Evolutionary conservation across 2,113 vertebrate genomes (phyloP), one percentile per base, ranked within the genome.

Genomic region (Pseudonaja textilis): DNA sequence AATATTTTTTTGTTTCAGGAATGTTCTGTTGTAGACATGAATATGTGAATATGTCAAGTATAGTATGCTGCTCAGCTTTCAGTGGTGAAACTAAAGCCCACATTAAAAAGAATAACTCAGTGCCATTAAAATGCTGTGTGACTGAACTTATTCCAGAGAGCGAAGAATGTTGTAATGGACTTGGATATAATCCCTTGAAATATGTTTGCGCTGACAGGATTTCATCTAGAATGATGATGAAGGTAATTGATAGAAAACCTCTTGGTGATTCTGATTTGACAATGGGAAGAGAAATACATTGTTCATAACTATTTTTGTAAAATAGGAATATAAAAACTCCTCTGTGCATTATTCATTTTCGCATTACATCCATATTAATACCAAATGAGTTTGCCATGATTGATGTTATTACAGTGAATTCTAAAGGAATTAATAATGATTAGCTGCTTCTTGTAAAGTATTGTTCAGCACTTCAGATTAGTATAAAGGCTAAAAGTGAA

Each of bases 21-120:
- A 98, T 99, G 97, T 90, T 97, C 94, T 99, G 99, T 97, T 99
- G 99, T 95, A 98, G 98, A 95, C 97, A 97, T 89, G 97, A 99
- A 86, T 99, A 99, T 2, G 97, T 99, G 96, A 99, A 98, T 97
- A 96, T 97, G 94, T 99, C 98, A 95, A 97, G 97, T 92, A 97
- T 98, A 95, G 97, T 98, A 97, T 99, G 99, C 97, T 99, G 99
- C 93, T 96, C 95, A 61, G 98, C 97, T 95, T 97, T 97, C 95
- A 97, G 97, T 90, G 98, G 98, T 94, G 96, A 97, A 96, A 97
- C 98, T 94, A 97, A 97, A 96, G 97, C 98, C 91, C 98, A 99
- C 87, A 95, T 97, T 96, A 97, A 98, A 96, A 98, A 97, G 96
- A 98, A 98, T 96, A 97, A 96, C 96, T 98, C 97, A 11, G 96